phyloP scores from a whole-genome alignment of 2,113 vertebrate species.

The Alexandromys fortis region DNA sequence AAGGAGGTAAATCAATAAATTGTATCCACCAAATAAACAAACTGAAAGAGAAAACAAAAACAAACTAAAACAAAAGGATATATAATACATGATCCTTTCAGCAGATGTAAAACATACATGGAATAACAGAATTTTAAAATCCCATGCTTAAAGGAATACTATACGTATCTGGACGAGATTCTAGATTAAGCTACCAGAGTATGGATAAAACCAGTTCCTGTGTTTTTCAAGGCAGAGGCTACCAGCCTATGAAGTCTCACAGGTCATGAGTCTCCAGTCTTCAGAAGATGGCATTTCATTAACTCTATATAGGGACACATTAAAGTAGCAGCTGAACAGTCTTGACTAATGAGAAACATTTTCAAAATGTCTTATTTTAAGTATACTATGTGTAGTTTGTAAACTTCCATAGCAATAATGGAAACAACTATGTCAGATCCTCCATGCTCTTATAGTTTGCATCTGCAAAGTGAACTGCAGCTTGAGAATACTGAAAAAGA shows the following conservation, averaged over 20 bases:
- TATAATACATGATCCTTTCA: neutral
- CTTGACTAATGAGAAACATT: neutral
- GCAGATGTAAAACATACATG: neutral
- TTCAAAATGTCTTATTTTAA: neutral
- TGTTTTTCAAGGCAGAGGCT: slow-evolving; percentile 4
- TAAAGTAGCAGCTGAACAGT: neutral
- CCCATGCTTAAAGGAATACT: slow-evolving; percentile 54
- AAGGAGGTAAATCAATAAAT: neutral
- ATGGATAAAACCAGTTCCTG: slow-evolving; percentile 52
- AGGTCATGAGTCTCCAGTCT: neutral
- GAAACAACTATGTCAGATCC: neutral
- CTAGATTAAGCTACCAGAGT: slow-evolving; percentile 29
- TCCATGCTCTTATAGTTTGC: neutral
- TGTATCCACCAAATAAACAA: neutral
- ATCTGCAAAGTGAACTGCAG: neutral
- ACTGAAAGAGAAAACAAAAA: neutral
- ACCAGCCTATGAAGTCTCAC: slow-evolving; percentile 5
- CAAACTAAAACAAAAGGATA: neutral
- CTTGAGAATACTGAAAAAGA: neutral
- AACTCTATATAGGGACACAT: neutral
- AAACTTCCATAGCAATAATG: neutral
- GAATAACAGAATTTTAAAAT: slow-evolving; percentile 35
- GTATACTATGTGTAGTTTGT: neutral
- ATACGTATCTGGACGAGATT: slow-evolving; percentile 38
- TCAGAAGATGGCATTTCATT: neutral